A percentile compares a stretch with the other conserved stretches of the same genome.
Evolutionary conservation across 2,113 vertebrate species (phyloP).

Genomic region (Polypterus senegalus): DNA sequence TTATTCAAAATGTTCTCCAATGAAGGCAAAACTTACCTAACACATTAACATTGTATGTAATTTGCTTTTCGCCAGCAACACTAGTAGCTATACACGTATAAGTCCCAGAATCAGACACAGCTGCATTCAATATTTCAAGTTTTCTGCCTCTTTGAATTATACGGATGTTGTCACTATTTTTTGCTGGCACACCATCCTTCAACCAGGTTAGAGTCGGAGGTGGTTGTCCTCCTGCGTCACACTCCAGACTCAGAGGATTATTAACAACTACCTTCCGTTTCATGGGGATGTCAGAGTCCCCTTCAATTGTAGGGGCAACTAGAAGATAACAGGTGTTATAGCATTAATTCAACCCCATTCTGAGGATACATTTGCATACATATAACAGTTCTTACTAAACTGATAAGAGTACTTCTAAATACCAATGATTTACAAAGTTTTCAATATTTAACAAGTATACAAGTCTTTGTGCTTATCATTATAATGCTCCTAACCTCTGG

Average conservation of each 20-base stretch:
- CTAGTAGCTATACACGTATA: slow-evolving; percentile 86
- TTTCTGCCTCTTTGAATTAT: slow-evolving; percentile 63
- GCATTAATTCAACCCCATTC: no score
- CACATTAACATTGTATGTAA: slow-evolving; percentile 76
- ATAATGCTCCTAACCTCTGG: no score
- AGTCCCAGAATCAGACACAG: slow-evolving; percentile 55
- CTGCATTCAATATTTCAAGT: slow-evolving; percentile 57
- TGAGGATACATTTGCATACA: no score
- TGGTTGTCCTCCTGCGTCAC: slow-evolving; percentile 76
- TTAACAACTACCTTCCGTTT: slow-evolving; percentile 64
- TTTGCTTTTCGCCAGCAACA: slow-evolving; percentile 78
- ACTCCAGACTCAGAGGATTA: slow-evolving; percentile 62
- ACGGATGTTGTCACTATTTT: slow-evolving; percentile 44
- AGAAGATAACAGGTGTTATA: not conserved
- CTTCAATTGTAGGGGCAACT: slow-evolving; percentile 82
- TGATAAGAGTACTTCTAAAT: no score
- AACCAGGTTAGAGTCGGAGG: slow-evolving; percentile 80
- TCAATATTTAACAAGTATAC: no score
- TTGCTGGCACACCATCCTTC: slow-evolving; percentile 74
- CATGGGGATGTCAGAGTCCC: slow-evolving; percentile 38
- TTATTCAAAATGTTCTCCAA: not conserved
- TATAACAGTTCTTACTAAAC: no score
- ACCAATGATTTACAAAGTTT: no score
- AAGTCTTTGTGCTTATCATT: no score
- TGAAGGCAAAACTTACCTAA: slow-evolving; percentile 56